Conservation (phyloP, 2,113 vertebrate genomes). For the Anoplopoma fimbria region DNA sequence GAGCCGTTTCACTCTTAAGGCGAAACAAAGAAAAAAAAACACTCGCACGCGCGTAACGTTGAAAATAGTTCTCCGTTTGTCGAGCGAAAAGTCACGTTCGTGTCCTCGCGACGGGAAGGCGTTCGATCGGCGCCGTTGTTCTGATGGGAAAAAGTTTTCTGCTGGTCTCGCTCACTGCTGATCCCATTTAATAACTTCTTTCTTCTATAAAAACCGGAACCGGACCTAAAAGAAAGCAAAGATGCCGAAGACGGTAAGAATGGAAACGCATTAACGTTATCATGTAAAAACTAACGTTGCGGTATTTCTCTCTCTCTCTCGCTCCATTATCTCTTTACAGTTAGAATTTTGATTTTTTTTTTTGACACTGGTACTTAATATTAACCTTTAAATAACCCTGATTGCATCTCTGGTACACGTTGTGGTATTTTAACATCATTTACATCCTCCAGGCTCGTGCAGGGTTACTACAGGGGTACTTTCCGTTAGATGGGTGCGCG, state of each 20-base stretch:
- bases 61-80: conserved; percentile 23
- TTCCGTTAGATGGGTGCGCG: conserved; percentile 76
- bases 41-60: conserved; percentile 1
- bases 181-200: conserved; percentile 52
- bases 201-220: not conserved
- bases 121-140: conserved; percentile 75
- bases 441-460: conserved; percentile 26
- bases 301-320: not conserved
- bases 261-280: not conserved
- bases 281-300: not conserved
- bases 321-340: not conserved
- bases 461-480: conserved; percentile 47
- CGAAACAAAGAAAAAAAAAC: conserved; percentile 74
- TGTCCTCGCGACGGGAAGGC: conserved; percentile 34
- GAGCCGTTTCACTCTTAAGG: conserved; percentile 60
- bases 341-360: not conserved
- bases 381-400: not conserved
- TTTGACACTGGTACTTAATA: not conserved
- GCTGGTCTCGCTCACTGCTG: conserved; percentile 60
- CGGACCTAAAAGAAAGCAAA: conserved; percentile 58
- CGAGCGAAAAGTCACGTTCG: conserved; percentile 14
- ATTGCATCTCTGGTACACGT: not conserved
- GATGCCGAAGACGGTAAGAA: conserved; percentile 86
- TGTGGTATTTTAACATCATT: not conserved
- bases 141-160: conserved; percentile 84